Evolutionary conservation across 2,113 vertebrate species (phyloP), one percentile per base, ranked within the genome.

Genomic region (Caracal caracal): DNA sequence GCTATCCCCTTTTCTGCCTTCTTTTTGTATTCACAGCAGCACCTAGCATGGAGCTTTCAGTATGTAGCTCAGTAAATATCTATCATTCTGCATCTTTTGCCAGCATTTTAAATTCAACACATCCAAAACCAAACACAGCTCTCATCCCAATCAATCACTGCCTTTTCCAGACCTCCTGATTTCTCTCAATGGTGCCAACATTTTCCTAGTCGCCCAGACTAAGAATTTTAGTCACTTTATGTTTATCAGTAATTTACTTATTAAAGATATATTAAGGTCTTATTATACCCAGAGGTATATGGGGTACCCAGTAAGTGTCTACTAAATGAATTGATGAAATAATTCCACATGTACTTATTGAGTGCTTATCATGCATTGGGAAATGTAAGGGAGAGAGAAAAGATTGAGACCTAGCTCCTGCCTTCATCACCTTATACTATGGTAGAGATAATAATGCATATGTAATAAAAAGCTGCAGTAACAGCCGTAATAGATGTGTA

Each of bases 171-270:
- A 56, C 22, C 3, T 90, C 76, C 66, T 93, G 16, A 83, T 97
- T 96, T 93, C 83, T 4, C 6, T 65, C 51, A 82, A 7, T 78
- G 37, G 20, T 95, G 6, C 28, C 47, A 91, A 59, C 20, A n/a
- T 43, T 71, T 96, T 87, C 75, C 30, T 79, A 83, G 37, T 81
- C 9, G 84, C 35, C 11, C 3, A 97, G 49, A 73, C 65, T 61
- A 63, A 96, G 87, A 71, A 84, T 88, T 93, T 37, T 16, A 93
- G 28, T 83, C 37, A 63, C 13, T 37, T 86, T 78, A 81, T 71
- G n/a, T 90, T 87, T 81, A 76, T 85, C 66, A 89, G 28, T 92
- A 86, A 86, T 59, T 93, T 76, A 83, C 75, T 65, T 78, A 73
- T 63, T 81, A 86, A 95, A 65, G 33, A 61, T 87, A 70, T 49